Evolutionary conservation across 2,113 vertebrate species (phyloP), one percentile per base, ranked within the genome.

Genomic region (Myxocyprinus asiaticus): DNA sequence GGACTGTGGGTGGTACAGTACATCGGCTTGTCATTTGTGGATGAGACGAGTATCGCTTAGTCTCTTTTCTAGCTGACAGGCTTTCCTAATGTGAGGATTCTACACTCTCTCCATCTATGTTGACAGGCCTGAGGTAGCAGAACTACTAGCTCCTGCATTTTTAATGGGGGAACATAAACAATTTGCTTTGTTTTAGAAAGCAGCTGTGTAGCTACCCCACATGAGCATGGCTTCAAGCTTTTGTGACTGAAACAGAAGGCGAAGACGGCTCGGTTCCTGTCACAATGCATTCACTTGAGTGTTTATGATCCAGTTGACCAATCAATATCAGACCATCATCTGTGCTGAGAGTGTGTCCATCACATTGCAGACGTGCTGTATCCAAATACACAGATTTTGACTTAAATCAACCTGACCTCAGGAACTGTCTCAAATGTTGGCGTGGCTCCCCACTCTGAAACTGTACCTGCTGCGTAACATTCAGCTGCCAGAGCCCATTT

Each of bases 181-280:
- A 87, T 86, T 88, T 83, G 76, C 83, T 87, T 86, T 87, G 88
- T 86, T 33, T 33, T 33, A 33, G 22, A 33, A 33, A 33, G 22
- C 22, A 33, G 22, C 22, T 33, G 22, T 10, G 81, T 75, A 83
- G 79, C 87, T 86, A 82, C 83, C 56, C 9, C 81, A 72, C 82
- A 45, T n/a, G 3, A 0, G 50, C 2, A 12, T 50, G 67, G 65
- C 5, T 58, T 17, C 79, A 77, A 80, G 67, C 88, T 88, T 87
- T 90, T 88, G 88, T 89, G 88, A 89, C 86, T 91, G 89, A 92
- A 91, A 91, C 86, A 86, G 86, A 92, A 88, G 81, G 22, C 22
- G 22, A 33, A 33, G 86, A 87, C 85, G 80, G 86, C 88, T 86
- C 83, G 88, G 85, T 88, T 88, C 87, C 86, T 90, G 90, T 91